Evolutionary conservation across 2,113 vertebrate species (phyloP).

Genomic region (Rhinopomastus cyanomelas): DNA sequence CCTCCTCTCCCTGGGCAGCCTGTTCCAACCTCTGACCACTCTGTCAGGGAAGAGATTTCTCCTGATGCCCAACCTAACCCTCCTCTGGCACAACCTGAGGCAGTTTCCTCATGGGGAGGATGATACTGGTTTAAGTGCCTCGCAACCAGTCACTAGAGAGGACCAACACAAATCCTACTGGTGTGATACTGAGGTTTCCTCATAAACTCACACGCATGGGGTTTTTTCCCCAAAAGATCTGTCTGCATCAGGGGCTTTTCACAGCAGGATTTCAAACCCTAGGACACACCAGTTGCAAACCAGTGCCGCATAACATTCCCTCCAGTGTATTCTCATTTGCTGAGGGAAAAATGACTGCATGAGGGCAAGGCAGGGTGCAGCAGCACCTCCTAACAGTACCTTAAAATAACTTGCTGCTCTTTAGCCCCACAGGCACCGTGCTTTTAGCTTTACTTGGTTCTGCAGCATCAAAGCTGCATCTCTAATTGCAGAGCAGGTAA

Average conservation of each 20-base stretch:
- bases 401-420: background rate
- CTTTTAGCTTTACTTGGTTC: background rate
- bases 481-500: background rate
- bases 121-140: background rate
- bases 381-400: background rate
- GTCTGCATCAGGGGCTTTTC: background rate
- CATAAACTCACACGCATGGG: rapidly evolving
- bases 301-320: too few species aligned
- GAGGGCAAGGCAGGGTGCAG: background rate
- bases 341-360: background rate
- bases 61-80: too few species aligned
- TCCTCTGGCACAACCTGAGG: too few species aligned
- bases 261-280: background rate
- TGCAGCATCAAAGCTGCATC: background rate
- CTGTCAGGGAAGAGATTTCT: too few species aligned
- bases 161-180: background rate
- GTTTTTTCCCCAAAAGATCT: background rate
- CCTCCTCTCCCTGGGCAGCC: too few species aligned
- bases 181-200: background rate
- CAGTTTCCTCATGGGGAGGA: rapidly evolving
- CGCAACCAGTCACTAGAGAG: background rate
- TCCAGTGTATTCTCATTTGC: background rate
- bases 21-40: too few species aligned
- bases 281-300: background rate
- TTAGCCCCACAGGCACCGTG: background rate